Percentiles rank a stretch among this genome's conserved stretches.
phyloP scores from a whole-genome alignment of 2,797 vertebrate genomes.

The Eospalax fontanierii region DNA sequence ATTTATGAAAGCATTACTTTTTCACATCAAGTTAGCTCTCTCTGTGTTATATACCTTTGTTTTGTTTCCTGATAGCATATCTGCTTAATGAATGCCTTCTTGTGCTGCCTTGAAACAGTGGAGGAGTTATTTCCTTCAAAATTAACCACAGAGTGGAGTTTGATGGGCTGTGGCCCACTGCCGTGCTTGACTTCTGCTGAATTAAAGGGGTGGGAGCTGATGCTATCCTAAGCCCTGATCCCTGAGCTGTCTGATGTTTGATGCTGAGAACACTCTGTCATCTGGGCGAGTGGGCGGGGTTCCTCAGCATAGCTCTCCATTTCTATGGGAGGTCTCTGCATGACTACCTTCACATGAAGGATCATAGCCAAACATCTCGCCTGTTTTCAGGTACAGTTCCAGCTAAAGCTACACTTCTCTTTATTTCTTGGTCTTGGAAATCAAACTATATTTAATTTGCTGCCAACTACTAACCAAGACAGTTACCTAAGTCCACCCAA shows the following conservation, averaged over 20 bases:
- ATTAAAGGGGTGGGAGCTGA: neutral
- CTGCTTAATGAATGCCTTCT: constrained; percentile 10
- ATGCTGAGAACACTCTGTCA: neutral
- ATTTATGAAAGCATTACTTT: neutral
- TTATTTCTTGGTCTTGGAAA: neutral
- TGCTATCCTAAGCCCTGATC: neutral
- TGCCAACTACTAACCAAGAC: neutral
- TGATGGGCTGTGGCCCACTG: neutral
- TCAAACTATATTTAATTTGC: neutral
- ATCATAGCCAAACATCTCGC: neutral
- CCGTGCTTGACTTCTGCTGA: neutral
- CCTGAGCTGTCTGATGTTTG: neutral
- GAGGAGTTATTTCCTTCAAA: neutral
- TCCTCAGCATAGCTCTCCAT: neutral
- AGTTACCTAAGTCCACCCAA: neutral
- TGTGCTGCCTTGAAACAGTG: neutral
- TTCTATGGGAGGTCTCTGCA: neutral
- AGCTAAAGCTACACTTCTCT: neutral
- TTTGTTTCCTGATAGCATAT: constrained; percentile 27
- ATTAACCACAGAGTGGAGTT: neutral
- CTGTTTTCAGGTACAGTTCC: neutral
- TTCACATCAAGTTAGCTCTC: constrained; percentile 25
- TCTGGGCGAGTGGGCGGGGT: neutral
- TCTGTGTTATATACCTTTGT: neutral
- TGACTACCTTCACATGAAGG: neutral